Base-by-base conservation (phyloP, 2,888 invertebrate genomes). In the Diadromus collaris region DNA sequence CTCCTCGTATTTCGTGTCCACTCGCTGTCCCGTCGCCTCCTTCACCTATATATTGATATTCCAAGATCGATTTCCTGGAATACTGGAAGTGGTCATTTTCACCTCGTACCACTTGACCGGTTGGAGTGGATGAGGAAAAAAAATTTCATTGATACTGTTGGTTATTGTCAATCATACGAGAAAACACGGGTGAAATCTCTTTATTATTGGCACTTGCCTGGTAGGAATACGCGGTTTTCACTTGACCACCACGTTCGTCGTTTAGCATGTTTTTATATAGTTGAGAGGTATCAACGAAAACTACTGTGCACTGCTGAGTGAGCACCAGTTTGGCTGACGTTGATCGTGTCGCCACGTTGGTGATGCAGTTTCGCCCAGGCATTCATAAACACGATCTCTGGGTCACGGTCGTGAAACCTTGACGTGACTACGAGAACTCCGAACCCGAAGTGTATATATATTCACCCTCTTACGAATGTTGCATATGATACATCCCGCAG, bases 361-460 rank as follows among this genome's bases (percentile, higher is more conserved):
- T 51, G 77, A 60, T 46, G 56, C 44, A 16, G 61, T 65, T 60
- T 54, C 70, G 68, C 76, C 68, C 69, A 81, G 78, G 76, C 70
- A 76, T 68, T 72, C 46, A 69, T 56, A 76, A 68, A 74, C 67
- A 75, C 67, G 60, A 69, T 75, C 60, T 81, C 73, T 56, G 69
- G 80, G 81, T 79, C 80, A 78, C 56, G 73, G 46, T 44, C 54
- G 67, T 27, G 44, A 46, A 82, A 76, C 83, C 81, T 84, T 81
- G 82, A 82, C 34, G 21, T 56, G 24, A 13, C 24, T 46, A 38
- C 29, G 19, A 63, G 44, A 63, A 38, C 48, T 19, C 6, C 29
- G 27, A 41, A 38, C 9, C 21, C 56, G 41, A 32, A 67, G 6
- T 24, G n/a, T 69, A 46, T 29, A 60, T 48, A 58, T 13, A 24